These are phyloP conservation scores for Caenorhabditis imperialis DNA, from an alignment of 2,888 invertebrate genomes.

Conservation along the genomic window DNA sequence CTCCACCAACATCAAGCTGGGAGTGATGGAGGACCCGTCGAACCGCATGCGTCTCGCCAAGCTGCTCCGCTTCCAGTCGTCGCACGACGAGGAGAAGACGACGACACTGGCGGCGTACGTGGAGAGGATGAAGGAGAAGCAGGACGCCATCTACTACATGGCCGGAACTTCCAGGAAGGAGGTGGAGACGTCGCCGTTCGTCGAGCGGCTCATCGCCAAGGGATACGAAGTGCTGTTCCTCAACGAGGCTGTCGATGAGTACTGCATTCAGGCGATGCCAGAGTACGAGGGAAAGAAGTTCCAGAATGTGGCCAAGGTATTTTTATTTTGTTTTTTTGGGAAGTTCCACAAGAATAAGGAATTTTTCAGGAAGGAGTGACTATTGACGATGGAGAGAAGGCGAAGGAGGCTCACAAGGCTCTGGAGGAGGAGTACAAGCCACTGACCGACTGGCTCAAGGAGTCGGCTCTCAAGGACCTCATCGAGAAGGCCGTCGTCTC, in stretches of 20 bases:
- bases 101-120: constrained; percentile 91
- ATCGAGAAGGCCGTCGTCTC: constrained; percentile 88
- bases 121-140: constrained; percentile 92
- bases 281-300: constrained; percentile 99
- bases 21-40: constrained; percentile 96
- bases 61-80: constrained; percentile 82
- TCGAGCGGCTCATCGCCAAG: constrained; percentile 91
- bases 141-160: constrained; percentile 95
- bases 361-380: constrained; percentile 82
- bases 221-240: constrained; percentile 92
- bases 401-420: constrained; percentile 85
- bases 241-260: constrained; percentile 97
- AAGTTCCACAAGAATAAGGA: neutral
- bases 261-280: constrained; percentile 93
- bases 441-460: constrained; percentile 90
- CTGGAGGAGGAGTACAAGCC: constrained; percentile 89
- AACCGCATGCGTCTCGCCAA: constrained; percentile 96
- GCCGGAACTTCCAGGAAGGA: constrained; percentile 87
- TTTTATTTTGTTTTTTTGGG: neutral
- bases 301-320: constrained; percentile 95
- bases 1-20: constrained; percentile 96
- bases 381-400: constrained; percentile 76
- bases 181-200: constrained; percentile 91
- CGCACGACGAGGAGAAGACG: constrained; percentile 82
- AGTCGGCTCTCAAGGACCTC: constrained; percentile 82